A percentile compares a stretch with the other conserved stretches of the same genome.
Conservation (phyloP, 2,888 invertebrate species). For the Poecilobothrus nobilitatus region DNA sequence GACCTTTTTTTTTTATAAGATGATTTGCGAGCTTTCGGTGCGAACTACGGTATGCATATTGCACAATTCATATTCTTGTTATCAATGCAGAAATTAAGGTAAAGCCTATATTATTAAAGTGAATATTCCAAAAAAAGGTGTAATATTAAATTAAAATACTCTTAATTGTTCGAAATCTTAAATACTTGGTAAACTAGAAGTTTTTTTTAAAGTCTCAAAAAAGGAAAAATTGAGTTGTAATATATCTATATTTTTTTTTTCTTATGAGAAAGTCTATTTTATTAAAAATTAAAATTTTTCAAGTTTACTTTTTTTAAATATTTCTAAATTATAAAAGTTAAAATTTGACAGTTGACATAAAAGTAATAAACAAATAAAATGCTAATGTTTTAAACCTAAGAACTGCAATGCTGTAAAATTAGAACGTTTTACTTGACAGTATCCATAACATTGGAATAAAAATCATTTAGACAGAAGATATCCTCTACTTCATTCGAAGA, state of each 20-base stretch:
- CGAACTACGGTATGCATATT: conserved; percentile 1
- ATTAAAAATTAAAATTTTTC: background rate
- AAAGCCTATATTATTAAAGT: background rate
- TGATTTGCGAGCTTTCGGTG: conserved; percentile 3
- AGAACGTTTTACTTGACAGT: conserved; percentile 3
- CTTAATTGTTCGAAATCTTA: too few species aligned
- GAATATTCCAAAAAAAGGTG: background rate
- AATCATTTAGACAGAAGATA: conserved; percentile 5
- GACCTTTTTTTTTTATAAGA: background rate
- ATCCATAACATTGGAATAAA: conserved; percentile 2
- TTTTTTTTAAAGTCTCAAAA: background rate
- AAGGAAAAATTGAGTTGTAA: background rate
- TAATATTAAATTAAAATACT: background rate
- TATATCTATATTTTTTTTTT: background rate
- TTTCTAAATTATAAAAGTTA: background rate
- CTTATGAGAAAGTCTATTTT: background rate
- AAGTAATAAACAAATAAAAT: conserved; percentile 1
- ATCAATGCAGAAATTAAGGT: background rate
- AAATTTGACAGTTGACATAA: conserved; percentile 4
- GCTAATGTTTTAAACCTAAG: background rate
- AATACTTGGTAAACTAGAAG: too few species aligned
- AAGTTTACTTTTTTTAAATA: background rate
- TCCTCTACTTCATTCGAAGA: conserved; percentile 4
- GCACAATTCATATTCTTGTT: conserved; percentile 3
- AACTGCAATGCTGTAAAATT: conserved; percentile 2